Base-by-base conservation (phyloP, 30 jellyfish, hydroid and myxozoan species). In the Cassiopea xamachana region DNA sequence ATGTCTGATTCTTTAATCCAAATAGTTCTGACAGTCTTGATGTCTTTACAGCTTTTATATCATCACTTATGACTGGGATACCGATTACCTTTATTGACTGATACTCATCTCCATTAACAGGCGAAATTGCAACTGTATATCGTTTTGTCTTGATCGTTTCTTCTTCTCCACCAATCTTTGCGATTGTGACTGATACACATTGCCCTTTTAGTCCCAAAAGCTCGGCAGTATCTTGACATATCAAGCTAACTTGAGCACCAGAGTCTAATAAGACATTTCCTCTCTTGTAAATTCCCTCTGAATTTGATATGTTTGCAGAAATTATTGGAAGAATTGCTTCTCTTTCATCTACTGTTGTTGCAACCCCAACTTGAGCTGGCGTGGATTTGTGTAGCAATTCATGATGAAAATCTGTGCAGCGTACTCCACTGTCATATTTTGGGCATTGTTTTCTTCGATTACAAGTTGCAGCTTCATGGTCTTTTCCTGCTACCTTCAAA, bases 91-190 rank as follows among this genome's bases (percentile, higher is more conserved):
- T 78, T 44, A 85, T 59, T 75, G 81, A 85, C 18, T 85, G 76
- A 75, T 85, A 83, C 62, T 62, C 73, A 64, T 78, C 46, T 46
- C 76, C 93, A 85, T 73, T 60, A 39, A 85, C 39, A 15, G 86
- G 60, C 80, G 87, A 85, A 72, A 89, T 77, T 74, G 88, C 68
- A 17, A 82, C 80, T n/a, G 84, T 79, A 46, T 78, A 88, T 60
- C 58, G 60, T 92, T 82, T 81, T n/a, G 97, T 90, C 74, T 77
- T 69, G 81, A 83, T 44, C 84, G 85, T 79, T 78, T 91, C 93
- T 83, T 83, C 89, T 70, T 76, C 91, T 69, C 93, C 97, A 90
- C 93, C 90, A 73, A 91, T 91, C 80, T 83, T 84, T 48, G 91
- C 58, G 1, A 91, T 80, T 14, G 87, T 78, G 77, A 91, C 78